Evolutionary conservation across 2,797 vertebrate species (phyloP), one percentile per base, ranked within the genome.

Genomic region (Picus viridis): DNA sequence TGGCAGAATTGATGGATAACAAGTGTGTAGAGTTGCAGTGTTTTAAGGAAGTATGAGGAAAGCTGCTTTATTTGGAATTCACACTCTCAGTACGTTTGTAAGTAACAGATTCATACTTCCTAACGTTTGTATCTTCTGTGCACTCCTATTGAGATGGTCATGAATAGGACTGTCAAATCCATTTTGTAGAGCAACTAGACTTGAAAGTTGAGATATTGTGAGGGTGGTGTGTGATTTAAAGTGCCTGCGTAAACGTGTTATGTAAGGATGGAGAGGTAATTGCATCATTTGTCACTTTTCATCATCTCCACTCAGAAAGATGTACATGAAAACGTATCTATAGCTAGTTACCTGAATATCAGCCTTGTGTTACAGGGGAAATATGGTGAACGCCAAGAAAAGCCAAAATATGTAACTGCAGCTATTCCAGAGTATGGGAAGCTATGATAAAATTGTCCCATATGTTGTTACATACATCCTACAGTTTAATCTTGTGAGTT

Each of bases 71-170:
- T 87, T 88, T 89, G 95, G 94, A 93, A 94, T 88, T 87, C 96
- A 90, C 86, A 90, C 83, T 94, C 91, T 96, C 92, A 94, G 89
- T 94, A 81, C 51, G 16, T 92, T 96, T 96, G 96, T 96, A 97
- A 97, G 96, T 97, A 97, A 95, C 90, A 92, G 93, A 95, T 92
- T 93, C 90, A 24, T 93, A 88, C 88, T 95, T 95, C 79, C 90
- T 95, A 94, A 94, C 58, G 59, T 96, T 87, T 95, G 79, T 94
- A 82, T 96, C 90, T 94, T 95, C 74, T 61, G 92, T 82, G 90
- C 93, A 45, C 87, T 96, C 89, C 92, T 95, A 4, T 95, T 92
- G 88, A 94, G 90, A 65, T 77, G 56, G 76, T 92, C 91, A 86
- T 87, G 90, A 93, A 94, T 83, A 76, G 84, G 86, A 93, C 88